Conservation (phyloP, 2,888 invertebrate species). For the Drepana falcataria region DNA sequence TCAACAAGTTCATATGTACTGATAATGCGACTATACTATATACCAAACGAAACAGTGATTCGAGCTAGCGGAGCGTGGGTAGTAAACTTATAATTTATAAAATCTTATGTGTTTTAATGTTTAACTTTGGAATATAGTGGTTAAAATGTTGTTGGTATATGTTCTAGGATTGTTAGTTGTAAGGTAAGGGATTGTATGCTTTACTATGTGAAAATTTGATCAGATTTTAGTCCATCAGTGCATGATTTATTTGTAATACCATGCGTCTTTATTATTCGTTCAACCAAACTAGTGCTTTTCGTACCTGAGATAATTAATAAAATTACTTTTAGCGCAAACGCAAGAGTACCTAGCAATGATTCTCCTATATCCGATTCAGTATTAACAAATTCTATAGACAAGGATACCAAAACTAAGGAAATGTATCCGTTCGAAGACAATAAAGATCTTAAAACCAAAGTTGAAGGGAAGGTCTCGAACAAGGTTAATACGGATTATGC, state of each 20-base stretch:
- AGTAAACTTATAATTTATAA: neutral
- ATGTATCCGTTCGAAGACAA: neutral
- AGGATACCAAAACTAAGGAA: neutral
- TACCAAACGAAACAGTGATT: slow-evolving; percentile 5
- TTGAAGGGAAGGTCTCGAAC: neutral
- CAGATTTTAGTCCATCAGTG: neutral
- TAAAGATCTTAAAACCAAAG: slow-evolving; percentile 10
- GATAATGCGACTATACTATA: slow-evolving; percentile 32
- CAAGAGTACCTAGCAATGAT: slow-evolving; percentile 24
- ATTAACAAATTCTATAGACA: neutral
- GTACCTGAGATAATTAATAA: too few relatives aligned
- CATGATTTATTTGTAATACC: too few relatives aligned
- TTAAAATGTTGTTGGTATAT: slow-evolving; percentile 24
- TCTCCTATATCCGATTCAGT: slow-evolving; percentile 7
- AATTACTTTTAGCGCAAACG: slow-evolving; percentile 34
- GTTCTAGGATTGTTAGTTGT: slow-evolving; percentile 22
- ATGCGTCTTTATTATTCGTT: too few relatives aligned
- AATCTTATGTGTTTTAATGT: neutral
- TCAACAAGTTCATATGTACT: slow-evolving; percentile 48
- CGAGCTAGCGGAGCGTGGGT: neutral
- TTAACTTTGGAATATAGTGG: neutral
- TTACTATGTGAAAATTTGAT: neutral
- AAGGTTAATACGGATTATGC: neutral
- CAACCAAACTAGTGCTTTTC: too few relatives aligned
- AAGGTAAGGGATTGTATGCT: slow-evolving; percentile 24